A percentile compares a stretch with the other conserved stretches of the same genome.
These are phyloP conservation scores for Galagoides demidoff DNA, from an alignment of 2,797 vertebrate species.

Conservation along the genomic window DNA sequence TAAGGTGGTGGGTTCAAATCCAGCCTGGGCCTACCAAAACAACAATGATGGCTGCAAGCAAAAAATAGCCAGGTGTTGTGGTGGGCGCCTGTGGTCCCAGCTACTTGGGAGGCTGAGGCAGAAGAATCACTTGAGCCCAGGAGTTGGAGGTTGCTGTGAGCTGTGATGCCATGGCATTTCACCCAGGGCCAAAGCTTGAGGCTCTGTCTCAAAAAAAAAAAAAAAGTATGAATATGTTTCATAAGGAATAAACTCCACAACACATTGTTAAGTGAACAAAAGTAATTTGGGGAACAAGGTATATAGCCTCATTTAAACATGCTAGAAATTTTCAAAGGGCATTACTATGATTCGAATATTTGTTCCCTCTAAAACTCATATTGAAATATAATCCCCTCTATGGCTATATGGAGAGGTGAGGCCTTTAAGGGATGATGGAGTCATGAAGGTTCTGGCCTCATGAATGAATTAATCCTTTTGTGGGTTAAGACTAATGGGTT, in stretches of 20 bases:
- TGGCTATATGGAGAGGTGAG: not conserved
- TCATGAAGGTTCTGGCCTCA: not conserved
- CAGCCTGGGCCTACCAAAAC: too few species aligned
- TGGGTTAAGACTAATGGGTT: not conserved
- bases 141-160: too few species aligned
- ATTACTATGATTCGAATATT: not conserved
- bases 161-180: too few species aligned
- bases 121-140: too few species aligned
- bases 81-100: too few species aligned
- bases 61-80: too few species aligned
- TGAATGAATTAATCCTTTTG: not conserved
- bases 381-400: not conserved
- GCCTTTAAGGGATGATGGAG: not conserved
- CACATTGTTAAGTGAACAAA: conserved; percentile 15
- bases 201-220: too few species aligned
- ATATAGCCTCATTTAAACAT: not conserved
- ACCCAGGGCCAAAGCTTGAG: too few species aligned
- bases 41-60: too few species aligned
- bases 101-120: too few species aligned
- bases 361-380: not conserved
- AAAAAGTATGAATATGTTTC: not conserved
- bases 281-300: not conserved
- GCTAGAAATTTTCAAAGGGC: not conserved
- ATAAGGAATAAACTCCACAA: not conserved
- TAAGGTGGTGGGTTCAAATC: too few species aligned